phyloP scores from a whole-genome alignment of 2,797 vertebrate species.

The Oryzias sinensis region DNA sequence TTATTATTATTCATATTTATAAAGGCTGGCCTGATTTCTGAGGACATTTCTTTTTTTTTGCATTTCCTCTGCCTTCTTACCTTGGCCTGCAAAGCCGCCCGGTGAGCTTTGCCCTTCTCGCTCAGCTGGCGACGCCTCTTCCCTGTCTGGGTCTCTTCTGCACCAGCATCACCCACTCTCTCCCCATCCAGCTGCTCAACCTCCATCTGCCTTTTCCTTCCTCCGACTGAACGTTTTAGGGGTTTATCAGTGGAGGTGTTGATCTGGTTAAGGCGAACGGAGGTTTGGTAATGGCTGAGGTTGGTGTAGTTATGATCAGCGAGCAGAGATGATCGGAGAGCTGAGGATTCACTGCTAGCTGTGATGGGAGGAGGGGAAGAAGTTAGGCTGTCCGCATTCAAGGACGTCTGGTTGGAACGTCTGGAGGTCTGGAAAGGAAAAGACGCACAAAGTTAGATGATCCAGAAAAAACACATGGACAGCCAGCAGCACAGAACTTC shows the following conservation, averaged over 20 bases:
- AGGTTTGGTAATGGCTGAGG: not conserved
- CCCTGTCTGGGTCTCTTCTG: constrained; percentile 15
- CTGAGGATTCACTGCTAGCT: not conserved
- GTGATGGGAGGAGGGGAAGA: not conserved
- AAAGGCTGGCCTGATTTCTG: too few species aligned
- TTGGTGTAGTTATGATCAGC: constrained; percentile 22
- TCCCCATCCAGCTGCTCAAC: constrained; percentile 1
- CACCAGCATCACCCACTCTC: not conserved
- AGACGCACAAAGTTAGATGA: not conserved
- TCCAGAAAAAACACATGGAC: not conserved
- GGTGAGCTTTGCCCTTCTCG: constrained; percentile 43
- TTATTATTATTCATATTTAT: too few species aligned
- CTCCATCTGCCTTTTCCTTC: constrained; percentile 14
- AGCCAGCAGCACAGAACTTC: not conserved
- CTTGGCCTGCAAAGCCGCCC: constrained; percentile 21
- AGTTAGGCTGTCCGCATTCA: not conserved
- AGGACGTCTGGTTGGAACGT: not conserved
- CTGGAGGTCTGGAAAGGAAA: not conserved
- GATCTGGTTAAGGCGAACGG: not conserved
- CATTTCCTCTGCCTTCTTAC: constrained; percentile 10
- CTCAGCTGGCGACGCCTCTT: constrained; percentile 42
- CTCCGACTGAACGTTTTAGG: not conserved
- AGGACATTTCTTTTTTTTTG: too few species aligned
- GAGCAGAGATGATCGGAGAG: not conserved
- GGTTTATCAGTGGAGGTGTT: not conserved